Conservation (phyloP, 2,888 invertebrate species). For the Omphaloscelis lunosa region DNA sequence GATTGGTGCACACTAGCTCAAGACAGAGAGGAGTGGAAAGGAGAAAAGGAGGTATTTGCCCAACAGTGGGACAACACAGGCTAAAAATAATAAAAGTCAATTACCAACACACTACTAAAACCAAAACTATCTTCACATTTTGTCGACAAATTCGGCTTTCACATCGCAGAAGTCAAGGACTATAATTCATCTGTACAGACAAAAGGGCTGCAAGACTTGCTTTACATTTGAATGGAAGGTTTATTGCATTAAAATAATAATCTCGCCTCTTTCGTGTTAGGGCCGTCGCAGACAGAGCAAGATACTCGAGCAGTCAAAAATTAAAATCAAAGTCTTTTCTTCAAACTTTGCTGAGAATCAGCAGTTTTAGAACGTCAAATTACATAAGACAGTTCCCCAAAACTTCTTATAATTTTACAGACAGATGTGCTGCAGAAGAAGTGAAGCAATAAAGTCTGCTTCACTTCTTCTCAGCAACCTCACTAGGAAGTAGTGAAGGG, state of each 20-base stretch:
- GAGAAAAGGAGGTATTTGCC: no score
- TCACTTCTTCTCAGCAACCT: not conserved
- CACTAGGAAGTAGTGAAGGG: not conserved
- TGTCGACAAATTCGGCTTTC: conserved; percentile 32
- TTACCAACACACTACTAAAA: not conserved
- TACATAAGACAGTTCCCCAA: no score
- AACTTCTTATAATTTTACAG: not conserved
- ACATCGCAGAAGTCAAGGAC: conserved; percentile 60
- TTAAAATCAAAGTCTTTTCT: no score
- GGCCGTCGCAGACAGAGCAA: not conserved
- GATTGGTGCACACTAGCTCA: no score
- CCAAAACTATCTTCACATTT: conserved; percentile 18
- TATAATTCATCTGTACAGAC: conserved; percentile 71
- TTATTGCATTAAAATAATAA: conserved; percentile 80
- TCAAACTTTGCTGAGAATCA: no score
- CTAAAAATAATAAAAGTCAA: no score
- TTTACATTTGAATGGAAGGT: conserved; percentile 77
- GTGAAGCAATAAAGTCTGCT: no score
- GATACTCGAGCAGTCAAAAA: no score
- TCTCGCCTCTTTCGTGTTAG: conserved; percentile 65
- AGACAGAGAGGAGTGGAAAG: no score
- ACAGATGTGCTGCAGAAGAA: no score
- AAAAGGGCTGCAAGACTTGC: conserved; percentile 74
- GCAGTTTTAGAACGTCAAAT: no score
- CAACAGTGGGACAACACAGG: no score